Percentiles rank a stretch among this genome's conserved stretches.
Conservation (phyloP, 2,797 vertebrate genomes). For the Danionella dracula region DNA sequence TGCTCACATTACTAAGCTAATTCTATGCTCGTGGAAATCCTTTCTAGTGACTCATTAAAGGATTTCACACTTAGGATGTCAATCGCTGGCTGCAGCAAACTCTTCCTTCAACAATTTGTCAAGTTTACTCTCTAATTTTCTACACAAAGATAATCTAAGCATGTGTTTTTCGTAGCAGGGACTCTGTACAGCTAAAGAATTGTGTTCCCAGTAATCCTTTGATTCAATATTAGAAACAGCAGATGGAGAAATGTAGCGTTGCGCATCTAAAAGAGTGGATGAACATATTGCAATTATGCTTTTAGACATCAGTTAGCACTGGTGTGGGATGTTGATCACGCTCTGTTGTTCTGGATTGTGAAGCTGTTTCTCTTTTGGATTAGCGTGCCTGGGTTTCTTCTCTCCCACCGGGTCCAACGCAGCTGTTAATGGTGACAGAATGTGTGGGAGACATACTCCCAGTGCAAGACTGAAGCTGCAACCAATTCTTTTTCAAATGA, state of each 20-base stretch:
- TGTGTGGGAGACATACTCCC: background rate
- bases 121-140: too few relatives aligned
- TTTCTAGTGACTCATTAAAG: too few relatives aligned
- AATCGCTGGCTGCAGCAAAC: too few relatives aligned
- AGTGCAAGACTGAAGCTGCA: too few relatives aligned
- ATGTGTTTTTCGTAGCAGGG: too few relatives aligned
- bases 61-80: too few relatives aligned
- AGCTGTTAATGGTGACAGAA: background rate
- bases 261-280: background rate
- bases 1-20: too few relatives aligned
- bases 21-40: too few relatives aligned
- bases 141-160: too few relatives aligned
- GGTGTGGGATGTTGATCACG: background rate
- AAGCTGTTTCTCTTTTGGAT: background rate
- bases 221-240: background rate
- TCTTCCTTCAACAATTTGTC: too few relatives aligned
- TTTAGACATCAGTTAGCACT: background rate
- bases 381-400: background rate
- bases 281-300: background rate
- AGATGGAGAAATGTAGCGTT: background rate
- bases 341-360: background rate
- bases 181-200: background rate
- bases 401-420: background rate
- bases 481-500: too few relatives aligned
- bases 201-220: background rate